Evolutionary conservation across 2,797 vertebrate genomes (phyloP).

Genomic region (Podarcis siculus): DNA sequence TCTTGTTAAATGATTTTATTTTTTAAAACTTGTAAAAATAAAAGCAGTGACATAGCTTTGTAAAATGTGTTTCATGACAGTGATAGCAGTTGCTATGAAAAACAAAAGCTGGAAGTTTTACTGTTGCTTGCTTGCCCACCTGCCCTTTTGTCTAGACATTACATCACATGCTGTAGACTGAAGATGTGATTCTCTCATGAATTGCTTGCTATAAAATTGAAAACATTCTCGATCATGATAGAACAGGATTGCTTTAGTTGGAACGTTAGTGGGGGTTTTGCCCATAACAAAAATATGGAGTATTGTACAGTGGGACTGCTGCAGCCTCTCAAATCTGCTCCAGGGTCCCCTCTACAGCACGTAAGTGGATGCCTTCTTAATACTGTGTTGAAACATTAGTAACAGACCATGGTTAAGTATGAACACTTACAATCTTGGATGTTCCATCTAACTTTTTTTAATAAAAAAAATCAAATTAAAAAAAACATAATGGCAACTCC

Average conservation of each 20-base stretch:
- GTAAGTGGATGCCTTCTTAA: too few species aligned
- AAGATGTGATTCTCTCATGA: not conserved
- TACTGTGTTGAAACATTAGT: too few species aligned
- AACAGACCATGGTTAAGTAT: too few species aligned
- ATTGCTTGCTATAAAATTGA: conserved; percentile 7
- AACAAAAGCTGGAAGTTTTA: not conserved
- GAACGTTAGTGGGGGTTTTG: not conserved
- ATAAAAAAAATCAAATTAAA: not conserved
- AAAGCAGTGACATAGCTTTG: not conserved
- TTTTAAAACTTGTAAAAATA: not conserved
- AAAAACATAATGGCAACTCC: too few species aligned
- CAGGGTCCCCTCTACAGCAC: too few species aligned
- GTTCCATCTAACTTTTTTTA: not conserved
- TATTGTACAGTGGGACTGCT: too few species aligned
- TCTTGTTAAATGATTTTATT: not conserved
- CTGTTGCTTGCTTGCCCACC: not conserved
- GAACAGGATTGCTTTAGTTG: not conserved
- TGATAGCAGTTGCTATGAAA: not conserved
- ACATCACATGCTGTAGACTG: not conserved
- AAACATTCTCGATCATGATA: conserved; percentile 8
- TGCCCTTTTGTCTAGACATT: conserved; percentile 1
- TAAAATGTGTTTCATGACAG: fast-evolving
- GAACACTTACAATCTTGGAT: not conserved
- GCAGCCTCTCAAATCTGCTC: too few species aligned
- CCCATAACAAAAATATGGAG: not conserved